Base-by-base conservation (phyloP, 1,140 invertebrate genomes). In the Nylanderia fulva region DNA sequence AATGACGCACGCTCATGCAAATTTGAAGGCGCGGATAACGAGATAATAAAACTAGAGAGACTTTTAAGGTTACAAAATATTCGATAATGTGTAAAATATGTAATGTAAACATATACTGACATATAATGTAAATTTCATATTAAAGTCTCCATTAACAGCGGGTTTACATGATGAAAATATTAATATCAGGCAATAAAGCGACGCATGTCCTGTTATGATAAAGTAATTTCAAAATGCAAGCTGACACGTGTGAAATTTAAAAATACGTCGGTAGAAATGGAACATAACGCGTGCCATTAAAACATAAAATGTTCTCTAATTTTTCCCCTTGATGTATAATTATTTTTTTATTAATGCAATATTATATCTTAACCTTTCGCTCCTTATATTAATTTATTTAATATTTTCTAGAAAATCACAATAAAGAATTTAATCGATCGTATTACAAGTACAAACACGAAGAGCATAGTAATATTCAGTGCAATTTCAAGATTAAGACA, bases 101-200 rank as follows among this genome's bases (percentile, higher is more conserved):
- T 33, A 33, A 52, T 21, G 48, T 24, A 68, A 68, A 68, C 45
- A 79, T 11, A 6, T 36, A 21, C 4, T 15, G 13, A 11, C 13
- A 18, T 56, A 33, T 79, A 54, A 68, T 56, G 21, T 54, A 68
- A 79, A 79, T 79, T 79, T 54, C 54, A 52, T 21, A 39, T 77
- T 21, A 66, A 77, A 80, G 24, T 71, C 24, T 42, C 48, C 64
- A 71, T 82, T 58, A 60, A 45, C 52, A 18, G 1, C 52, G 21
- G 1, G 36, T 18, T 56, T 27, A 33, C 33, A 42, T 21, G 5
- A 1, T 27, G 48, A 15, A 42, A 58, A 72, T 27, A 56, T 80
- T 56, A 71, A 42, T 54, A 42, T 58, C 27, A 54, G 13, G 52
- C 54, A 82, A 82, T 82, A 82, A 72, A 82, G 4, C 24, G 64